Evolutionary conservation across 2,888 invertebrate species (phyloP).

Genomic region (Cheilosia scutellata): DNA sequence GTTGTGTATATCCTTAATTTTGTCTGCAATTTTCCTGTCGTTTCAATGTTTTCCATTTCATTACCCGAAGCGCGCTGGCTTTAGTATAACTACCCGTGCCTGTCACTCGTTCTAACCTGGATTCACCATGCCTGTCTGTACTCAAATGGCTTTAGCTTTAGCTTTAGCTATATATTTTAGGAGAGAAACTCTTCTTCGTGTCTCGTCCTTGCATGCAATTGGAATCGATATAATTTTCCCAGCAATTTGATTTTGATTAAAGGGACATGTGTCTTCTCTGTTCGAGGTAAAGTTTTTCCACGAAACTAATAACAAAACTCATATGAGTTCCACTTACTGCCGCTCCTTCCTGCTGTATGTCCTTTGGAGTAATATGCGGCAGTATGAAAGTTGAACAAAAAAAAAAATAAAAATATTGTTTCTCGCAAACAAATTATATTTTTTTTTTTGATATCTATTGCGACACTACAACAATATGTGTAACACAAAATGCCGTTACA

Average conservation of each 20-base stretch:
- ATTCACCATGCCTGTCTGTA: constrained; percentile 27
- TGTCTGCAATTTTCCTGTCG: constrained; percentile 61
- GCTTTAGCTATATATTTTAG: not conserved
- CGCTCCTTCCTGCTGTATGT: not conserved
- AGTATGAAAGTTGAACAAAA: not conserved
- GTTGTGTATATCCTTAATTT: constrained; percentile 34
- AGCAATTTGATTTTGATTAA: constrained; percentile 66
- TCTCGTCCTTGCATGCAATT: constrained; percentile 56
- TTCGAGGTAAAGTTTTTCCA: constrained; percentile 9
- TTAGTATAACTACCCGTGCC: constrained; percentile 64
- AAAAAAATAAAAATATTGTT: not conserved
- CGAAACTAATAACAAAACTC: constrained; percentile 71
- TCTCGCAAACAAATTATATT: not conserved
- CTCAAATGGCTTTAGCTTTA: constrained; percentile 40
- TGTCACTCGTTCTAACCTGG: constrained; percentile 56
- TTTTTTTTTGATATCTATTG: constrained; percentile 34
- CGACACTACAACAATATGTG: constrained; percentile 44
- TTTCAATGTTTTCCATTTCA: constrained; percentile 73
- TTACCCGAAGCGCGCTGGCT: constrained; percentile 32
- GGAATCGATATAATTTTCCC: constrained; percentile 63
- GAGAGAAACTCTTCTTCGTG: not conserved
- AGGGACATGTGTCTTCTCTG: constrained; percentile 55
- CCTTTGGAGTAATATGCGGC: constrained; percentile 23
- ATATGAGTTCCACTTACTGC: constrained; percentile 20
- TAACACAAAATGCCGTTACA: constrained; percentile 58